Evolutionary conservation across 2,888 invertebrate genomes (phyloP), one percentile per base, ranked within the genome.

Genomic region (Fragum fragum): DNA sequence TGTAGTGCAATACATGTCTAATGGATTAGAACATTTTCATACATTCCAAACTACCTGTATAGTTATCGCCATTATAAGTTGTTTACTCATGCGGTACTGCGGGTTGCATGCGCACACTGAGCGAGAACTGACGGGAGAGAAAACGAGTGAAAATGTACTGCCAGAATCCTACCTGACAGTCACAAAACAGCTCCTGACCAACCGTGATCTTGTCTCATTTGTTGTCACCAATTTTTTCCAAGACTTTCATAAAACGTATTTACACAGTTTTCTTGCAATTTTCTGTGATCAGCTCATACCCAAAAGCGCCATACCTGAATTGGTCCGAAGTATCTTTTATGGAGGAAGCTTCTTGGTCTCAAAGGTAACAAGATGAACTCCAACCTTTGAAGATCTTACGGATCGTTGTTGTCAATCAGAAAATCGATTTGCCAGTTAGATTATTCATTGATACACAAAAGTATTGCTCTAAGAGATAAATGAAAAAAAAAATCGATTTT

Each of bases 11-110:
- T 88, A 83, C 68, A 71, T 90, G 77, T 95, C 93, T 55, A 87
- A 91, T 73, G 92, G 93, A 66, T 83, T 94, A 68, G 87, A 93
- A 28, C 85, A 94, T 70, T 94, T 93, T 69, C 73, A 76, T 23
- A 79, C 85, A 1, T 95, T 95, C 82, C 94, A 94, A 85, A 53
- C 90, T 1, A 88, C 86, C 16, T 89, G 90, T 21, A 86, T 93
- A 1, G 72, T 88, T 0, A 84, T 95, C 7, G 93, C 93, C 6
- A 23, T 92, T 3, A 26, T 92, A 1, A 88, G 92, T 29, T 89
- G 89, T 75, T 6, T 89, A 2, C 77, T 89, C n/a, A 89, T 93
- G 87, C 59, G 79, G 6, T 93, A 92, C 70, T 88, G 91, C 42
- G 94, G 94, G 5, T 71, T 73, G 23, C 82, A 93, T 80, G 90